Evolutionary conservation across 2,888 invertebrate species (phyloP).

Genomic region (Zaprionus obscuricornis): DNA sequence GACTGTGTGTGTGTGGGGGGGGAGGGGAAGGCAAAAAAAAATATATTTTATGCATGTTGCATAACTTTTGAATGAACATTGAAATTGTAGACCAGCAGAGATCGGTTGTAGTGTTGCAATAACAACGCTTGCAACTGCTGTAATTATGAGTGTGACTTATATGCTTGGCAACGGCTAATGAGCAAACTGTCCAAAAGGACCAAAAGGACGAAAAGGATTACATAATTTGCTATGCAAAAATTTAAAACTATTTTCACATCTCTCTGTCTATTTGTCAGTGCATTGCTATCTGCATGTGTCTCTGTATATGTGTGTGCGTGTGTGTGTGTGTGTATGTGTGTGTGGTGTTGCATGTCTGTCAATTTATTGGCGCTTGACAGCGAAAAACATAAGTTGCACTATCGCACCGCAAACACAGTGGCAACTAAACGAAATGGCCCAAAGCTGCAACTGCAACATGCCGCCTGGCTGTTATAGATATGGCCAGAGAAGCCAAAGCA

Average conservation of each 20-base stretch:
- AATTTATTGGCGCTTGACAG: slow-evolving; percentile 70
- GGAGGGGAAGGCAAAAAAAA: neutral
- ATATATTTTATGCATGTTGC: slow-evolving; percentile 41
- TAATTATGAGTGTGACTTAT: slow-evolving; percentile 39
- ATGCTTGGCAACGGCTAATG: slow-evolving; percentile 45
- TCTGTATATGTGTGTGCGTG: slow-evolving; percentile 1
- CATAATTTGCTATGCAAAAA: slow-evolving; percentile 34
- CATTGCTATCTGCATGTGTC: slow-evolving; percentile 4
- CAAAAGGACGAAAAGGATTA: slow-evolving; percentile 34
- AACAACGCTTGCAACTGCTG: slow-evolving; percentile 8
- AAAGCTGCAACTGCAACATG: slow-evolving; percentile 34
- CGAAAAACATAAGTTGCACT: slow-evolving; percentile 73
- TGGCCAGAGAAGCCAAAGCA: slow-evolving; percentile 22
- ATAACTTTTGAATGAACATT: slow-evolving; percentile 46
- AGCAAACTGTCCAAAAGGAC: slow-evolving; percentile 17
- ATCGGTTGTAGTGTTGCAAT: slow-evolving; percentile 4
- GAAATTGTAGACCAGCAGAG: slow-evolving; percentile 26
- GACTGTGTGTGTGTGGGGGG: neutral
- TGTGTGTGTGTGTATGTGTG: slow-evolving; percentile 3
- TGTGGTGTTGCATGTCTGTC: slow-evolving; percentile 41
- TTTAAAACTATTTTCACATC: slow-evolving; percentile 25
- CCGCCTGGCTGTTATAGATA: slow-evolving; percentile 51
- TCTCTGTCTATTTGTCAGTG: no score
- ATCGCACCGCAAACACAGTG: slow-evolving; percentile 64
- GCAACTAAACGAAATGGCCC: slow-evolving; percentile 47